Evolutionary conservation across 2,888 invertebrate genomes (phyloP).

Genomic region (Octodonta nipae): DNA sequence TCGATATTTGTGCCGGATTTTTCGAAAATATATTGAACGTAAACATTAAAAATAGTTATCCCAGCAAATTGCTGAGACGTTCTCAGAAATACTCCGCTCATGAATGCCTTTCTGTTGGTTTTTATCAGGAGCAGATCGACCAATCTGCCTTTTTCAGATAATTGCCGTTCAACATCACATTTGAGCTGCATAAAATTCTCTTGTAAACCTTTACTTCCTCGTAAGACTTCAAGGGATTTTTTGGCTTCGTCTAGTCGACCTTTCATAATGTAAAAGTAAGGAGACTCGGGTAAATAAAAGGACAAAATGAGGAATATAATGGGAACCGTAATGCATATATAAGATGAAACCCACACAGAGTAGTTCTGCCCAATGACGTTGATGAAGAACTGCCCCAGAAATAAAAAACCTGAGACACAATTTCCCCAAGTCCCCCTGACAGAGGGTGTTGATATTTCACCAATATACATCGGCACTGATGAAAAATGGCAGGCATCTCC

Average conservation of each 20-base stretch:
- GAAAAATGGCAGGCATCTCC: slow-evolving; percentile 21
- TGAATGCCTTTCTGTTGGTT: slow-evolving; percentile 20
- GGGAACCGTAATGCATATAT: slow-evolving; percentile 18
- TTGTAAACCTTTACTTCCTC: slow-evolving; percentile 16
- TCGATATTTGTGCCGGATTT: slow-evolving; percentile 23
- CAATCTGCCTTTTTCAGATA: slow-evolving; percentile 21
- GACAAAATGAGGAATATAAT: slow-evolving; percentile 40
- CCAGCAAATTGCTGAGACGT: slow-evolving; percentile 23
- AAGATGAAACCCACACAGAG: neutral
- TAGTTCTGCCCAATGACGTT: slow-evolving; percentile 38
- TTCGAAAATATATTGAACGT: slow-evolving; percentile 23
- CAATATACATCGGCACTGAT: slow-evolving; percentile 24
- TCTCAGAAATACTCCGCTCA: slow-evolving; percentile 20
- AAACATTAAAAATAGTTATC: slow-evolving; percentile 18
- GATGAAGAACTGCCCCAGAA: slow-evolving; percentile 22
- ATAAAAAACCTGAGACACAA: slow-evolving; percentile 8
- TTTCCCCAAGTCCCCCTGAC: slow-evolving; percentile 25
- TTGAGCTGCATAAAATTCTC: slow-evolving; percentile 15
- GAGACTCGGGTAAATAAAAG: slow-evolving; percentile 46
- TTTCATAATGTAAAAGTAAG: slow-evolving; percentile 20
- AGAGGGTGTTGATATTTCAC: slow-evolving; percentile 24
- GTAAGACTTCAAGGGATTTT: slow-evolving; percentile 14
- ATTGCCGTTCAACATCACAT: slow-evolving; percentile 19
- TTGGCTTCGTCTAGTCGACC: slow-evolving; percentile 13
- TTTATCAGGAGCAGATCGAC: slow-evolving; percentile 20